phyloP scores from a whole-genome alignment of 2,797 vertebrate species.

The Diceros bicornis region DNA sequence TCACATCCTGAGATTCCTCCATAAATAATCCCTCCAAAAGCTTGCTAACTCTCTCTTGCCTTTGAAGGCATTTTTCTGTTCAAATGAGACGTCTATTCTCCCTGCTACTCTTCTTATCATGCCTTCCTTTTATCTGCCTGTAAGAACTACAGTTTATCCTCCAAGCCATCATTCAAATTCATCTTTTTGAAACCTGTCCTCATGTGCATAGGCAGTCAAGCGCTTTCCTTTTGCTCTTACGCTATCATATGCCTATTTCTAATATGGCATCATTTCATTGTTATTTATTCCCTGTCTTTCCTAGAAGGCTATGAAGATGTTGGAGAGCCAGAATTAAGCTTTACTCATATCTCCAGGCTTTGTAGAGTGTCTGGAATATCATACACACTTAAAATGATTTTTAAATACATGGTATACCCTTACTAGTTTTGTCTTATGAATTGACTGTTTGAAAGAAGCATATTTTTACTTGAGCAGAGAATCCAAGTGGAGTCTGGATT shows the following conservation, averaged over 20 bases:
- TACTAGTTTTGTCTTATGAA: background rate
- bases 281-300: conserved; percentile 2
- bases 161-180: background rate
- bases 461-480: conserved; percentile 18
- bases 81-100: background rate
- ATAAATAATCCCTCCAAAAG: background rate
- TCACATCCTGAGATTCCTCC: background rate
- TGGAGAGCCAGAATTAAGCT: background rate
- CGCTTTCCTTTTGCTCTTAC: background rate
- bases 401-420: background rate
- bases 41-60: background rate
- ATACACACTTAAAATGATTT: background rate
- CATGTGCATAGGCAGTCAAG: background rate
- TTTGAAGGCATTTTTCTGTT: background rate
- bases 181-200: background rate
- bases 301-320: background rate
- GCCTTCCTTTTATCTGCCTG: background rate
- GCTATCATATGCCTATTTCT: background rate
- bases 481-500: conserved; percentile 13
- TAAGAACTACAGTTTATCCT: background rate
- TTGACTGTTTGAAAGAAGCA: background rate
- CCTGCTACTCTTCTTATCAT: background rate
- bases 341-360: background rate
- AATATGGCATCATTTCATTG: background rate
- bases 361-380: background rate